A percentile compares a stretch with the other conserved stretches of the same genome.
phyloP scores from a whole-genome alignment of 2,797 vertebrate genomes.

The Pipistrellus pipistrellus region DNA sequence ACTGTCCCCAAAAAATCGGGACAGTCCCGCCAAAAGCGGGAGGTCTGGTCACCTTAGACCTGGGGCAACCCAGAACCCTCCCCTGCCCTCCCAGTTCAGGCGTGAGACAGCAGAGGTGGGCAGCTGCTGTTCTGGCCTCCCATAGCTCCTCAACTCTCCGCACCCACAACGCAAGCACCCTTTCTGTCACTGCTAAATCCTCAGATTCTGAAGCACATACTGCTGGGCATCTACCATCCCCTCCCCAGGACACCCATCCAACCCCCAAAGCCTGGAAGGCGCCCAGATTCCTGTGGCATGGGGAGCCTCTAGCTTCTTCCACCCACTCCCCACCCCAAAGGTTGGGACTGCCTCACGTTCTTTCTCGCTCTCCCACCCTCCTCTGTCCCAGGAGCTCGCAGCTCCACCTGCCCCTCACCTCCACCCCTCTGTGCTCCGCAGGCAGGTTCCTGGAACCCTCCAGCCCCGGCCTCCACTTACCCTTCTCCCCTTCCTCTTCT shows the following conservation, averaged over 20 bases:
- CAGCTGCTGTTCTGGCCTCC: background rate
- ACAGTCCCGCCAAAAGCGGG: too few relatives aligned
- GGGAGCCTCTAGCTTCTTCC: background rate
- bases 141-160: background rate
- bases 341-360: background rate
- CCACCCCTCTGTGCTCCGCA: background rate
- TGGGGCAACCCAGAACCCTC: background rate
- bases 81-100: background rate
- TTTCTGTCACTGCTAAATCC: background rate
- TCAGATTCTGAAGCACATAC: background rate
- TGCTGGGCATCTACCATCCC: background rate
- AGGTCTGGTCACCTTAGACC: too few relatives aligned
- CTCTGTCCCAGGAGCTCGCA: background rate
- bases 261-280: background rate
- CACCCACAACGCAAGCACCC: background rate
- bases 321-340: background rate
- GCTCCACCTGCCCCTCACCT: background rate
- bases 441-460: background rate
- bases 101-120: background rate
- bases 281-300: conserved; percentile 4
- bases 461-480: background rate
- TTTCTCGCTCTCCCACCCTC: background rate
- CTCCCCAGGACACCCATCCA: background rate
- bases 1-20: too few relatives aligned
- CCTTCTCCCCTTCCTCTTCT: too few relatives aligned